phyloP scores from a whole-genome alignment of 2,113 vertebrate genomes.

The Dinomys branickii region DNA sequence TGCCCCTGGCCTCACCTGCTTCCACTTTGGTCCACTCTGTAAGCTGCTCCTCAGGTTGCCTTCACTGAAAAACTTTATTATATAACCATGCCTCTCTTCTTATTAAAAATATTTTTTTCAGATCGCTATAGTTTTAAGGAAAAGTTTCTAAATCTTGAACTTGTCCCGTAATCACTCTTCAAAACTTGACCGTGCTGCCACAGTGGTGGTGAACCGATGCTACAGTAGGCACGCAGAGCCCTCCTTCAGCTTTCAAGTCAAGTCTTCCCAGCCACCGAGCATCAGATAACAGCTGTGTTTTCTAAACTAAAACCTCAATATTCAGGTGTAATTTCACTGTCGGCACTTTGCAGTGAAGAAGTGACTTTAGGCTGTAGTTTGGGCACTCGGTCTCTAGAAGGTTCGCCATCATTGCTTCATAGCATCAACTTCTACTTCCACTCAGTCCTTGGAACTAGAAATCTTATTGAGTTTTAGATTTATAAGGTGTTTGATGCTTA shows the following conservation, averaged over 20 bases:
- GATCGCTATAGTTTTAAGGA: not conserved
- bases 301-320: not conserved
- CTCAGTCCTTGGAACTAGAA: not conserved
- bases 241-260: not conserved
- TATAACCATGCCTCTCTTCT: not conserved
- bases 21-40: not conserved
- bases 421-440: not conserved
- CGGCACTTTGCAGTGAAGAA: not conserved
- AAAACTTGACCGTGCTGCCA: not conserved
- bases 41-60: not conserved
- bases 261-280: not conserved
- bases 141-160: slow-evolving; percentile 1
- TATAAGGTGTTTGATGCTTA: not conserved
- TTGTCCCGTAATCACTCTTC: not conserved
- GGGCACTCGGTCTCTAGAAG: not conserved
- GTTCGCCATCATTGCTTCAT: not conserved
- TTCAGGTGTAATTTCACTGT: not conserved
- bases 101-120: slow-evolving; percentile 20
- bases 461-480: not conserved
- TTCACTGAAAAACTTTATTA: slow-evolving; percentile 26
- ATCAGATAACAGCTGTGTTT: not conserved
- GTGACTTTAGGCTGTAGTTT: not conserved
- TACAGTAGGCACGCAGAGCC: not conserved
- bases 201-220: not conserved
- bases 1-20: not conserved